These are phyloP conservation scores for Sussaba pulchella DNA, from an alignment of 2,888 invertebrate species.

Conservation along the genomic window DNA sequence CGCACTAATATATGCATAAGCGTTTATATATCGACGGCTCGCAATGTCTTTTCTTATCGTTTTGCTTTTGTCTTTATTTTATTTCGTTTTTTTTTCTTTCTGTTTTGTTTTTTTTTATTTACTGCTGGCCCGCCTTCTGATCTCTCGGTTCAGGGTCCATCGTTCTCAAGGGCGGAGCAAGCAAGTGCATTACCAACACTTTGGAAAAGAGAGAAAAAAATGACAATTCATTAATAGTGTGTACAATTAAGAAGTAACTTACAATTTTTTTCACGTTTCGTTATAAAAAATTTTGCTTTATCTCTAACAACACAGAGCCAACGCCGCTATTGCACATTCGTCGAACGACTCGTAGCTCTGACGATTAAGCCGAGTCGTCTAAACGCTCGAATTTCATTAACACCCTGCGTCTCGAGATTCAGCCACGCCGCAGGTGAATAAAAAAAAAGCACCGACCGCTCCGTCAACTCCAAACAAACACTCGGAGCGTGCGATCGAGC, in stretches of 20 bases:
- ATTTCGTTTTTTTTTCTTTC: slow-evolving; percentile 63
- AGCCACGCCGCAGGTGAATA: slow-evolving; percentile 18
- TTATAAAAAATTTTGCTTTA: not conserved
- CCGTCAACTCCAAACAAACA: slow-evolving; percentile 13
- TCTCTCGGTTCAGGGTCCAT: slow-evolving; percentile 81
- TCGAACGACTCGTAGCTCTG: not conserved
- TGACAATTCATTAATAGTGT: slow-evolving; percentile 72
- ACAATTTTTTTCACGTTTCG: too few relatives aligned
- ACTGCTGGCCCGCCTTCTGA: slow-evolving; percentile 79
- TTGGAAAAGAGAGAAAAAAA: slow-evolving; percentile 73
- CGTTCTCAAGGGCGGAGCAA: slow-evolving; percentile 80
- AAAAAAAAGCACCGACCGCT: not conserved
- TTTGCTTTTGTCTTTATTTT: too few relatives aligned
- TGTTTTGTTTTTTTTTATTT: slow-evolving; percentile 66
- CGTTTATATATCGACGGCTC: slow-evolving; percentile 27
- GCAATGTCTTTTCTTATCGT: slow-evolving; percentile 25
- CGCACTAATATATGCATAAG: slow-evolving; percentile 10
- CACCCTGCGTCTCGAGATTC: not conserved
- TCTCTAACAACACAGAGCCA: not conserved
- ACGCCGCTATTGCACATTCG: not conserved
- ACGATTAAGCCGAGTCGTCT: slow-evolving; percentile 23
- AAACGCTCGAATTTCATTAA: slow-evolving; percentile 30
- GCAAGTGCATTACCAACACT: slow-evolving; percentile 82
- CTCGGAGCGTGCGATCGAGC: not conserved
- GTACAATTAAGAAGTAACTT: not conserved